Evolutionary conservation across 1,140 invertebrate genomes (phyloP), one percentile per base, ranked within the genome.

Genomic region (Pogonognathellus flavescens): DNA sequence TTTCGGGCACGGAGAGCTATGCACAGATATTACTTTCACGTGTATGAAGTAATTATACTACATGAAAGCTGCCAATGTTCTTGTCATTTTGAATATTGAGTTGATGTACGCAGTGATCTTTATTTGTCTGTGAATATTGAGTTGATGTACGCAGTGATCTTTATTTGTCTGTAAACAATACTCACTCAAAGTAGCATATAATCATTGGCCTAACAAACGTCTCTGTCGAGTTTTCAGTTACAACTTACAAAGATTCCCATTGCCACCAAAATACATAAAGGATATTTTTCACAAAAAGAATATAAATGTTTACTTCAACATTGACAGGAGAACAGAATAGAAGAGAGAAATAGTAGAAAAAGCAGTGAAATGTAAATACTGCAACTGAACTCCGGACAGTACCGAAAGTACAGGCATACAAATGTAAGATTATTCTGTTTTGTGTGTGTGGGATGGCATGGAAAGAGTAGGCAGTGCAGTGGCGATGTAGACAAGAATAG

Each of bases 261-360:
- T 66, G 62, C 62, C 25, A 14, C 41, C 31, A 16, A 49, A 25
- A 76, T 49, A 50, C 22, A 76, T 76, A 41, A 76, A 31, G 70
- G 41, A 31, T 8, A 76, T 50, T 76, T 76, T 31, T 41, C 70
- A 76, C 70, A 76, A 76, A 49, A 76, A 50, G 70, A 76, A 76
- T 76, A 76, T 49, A 76, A 76, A 76, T 76, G 70, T 76, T 76
- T 9, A n/a, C 41, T 76, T 76, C 70, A 76, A 76, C 31, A 31
- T 50, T 76, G 70, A 76, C 70, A 76, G 49, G 70, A 14, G n/a
- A 70, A n/a, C n/a, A n/a, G 41, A 31, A 41, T 41, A 18, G 41
- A 50, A 76, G 70, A 76, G 70, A 57, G 9, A 76, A 41, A 76
- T 50, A 9, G 62, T 0, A 31, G n/a, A 50, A 50, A 49, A 76